phyloP scores from a whole-genome alignment of 2,888 invertebrate species.

The Drepanosiphum platanoidis region DNA sequence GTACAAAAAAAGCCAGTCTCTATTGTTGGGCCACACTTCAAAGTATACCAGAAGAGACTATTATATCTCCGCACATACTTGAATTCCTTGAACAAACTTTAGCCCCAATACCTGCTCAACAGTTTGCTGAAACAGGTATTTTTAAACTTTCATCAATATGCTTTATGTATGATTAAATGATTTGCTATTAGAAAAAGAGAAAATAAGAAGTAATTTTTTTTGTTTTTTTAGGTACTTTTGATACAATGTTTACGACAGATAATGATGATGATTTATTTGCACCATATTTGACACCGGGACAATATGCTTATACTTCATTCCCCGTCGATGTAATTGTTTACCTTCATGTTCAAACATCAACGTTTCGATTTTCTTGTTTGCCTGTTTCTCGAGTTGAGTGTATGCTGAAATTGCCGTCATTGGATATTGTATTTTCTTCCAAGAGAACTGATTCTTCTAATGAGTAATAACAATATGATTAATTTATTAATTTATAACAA shows the following conservation, averaged over 20 bases:
- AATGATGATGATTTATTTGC: conserved; percentile 63
- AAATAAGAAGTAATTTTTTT: not conserved
- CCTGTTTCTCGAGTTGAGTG: conserved; percentile 96
- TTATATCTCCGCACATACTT: conserved; percentile 95
- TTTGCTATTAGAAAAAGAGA: conserved; percentile 3
- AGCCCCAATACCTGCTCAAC: conserved; percentile 83
- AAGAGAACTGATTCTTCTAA: conserved; percentile 83
- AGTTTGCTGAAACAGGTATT: conserved; percentile 64
- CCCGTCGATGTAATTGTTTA: conserved; percentile 99
- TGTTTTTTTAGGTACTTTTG: conserved; percentile 51
- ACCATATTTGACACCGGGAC: conserved; percentile 68
- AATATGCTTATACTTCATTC: conserved; percentile 91
- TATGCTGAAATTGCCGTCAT: conserved; percentile 92
- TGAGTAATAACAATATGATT: conserved; percentile 64
- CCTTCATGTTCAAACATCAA: conserved; percentile 97
- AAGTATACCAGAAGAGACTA: conserved; percentile 96
- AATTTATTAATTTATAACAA: not conserved
- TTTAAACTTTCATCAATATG: not conserved
- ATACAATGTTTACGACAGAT: conserved; percentile 58
- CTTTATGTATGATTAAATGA: not conserved
- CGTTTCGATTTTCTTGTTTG: conserved; percentile 94
- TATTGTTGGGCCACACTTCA: conserved; percentile 97
- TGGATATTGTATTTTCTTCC: conserved; percentile 96
- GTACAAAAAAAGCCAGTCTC: conserved; percentile 86
- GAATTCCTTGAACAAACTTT: conserved; percentile 97